phyloP scores from a whole-genome alignment of 2,888 invertebrate species.

The Meiosimyza decipiens region DNA sequence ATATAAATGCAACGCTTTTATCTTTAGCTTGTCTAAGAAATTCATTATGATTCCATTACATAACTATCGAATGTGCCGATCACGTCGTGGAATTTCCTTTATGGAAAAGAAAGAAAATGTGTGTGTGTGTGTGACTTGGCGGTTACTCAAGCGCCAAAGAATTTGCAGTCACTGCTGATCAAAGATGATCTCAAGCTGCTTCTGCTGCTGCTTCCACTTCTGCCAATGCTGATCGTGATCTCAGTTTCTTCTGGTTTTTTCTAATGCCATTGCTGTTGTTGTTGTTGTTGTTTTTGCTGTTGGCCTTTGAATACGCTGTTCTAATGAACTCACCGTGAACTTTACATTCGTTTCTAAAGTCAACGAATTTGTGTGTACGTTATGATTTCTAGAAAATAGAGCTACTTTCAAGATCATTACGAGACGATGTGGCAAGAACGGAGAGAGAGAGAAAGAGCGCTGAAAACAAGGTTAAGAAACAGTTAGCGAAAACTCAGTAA shows the following conservation, averaged over 20 bases:
- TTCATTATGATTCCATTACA: no score
- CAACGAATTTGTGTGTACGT: constrained; percentile 13
- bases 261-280: background rate
- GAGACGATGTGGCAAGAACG: background rate
- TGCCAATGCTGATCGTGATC: background rate
- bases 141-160: no score
- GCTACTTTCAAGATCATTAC: background rate
- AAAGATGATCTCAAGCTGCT: background rate
- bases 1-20: no score
- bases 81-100: no score
- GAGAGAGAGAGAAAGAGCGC: background rate
- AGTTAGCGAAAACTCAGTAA: constrained; percentile 1
- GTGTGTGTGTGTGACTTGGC: no score
- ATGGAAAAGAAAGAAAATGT: no score
- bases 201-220: background rate
- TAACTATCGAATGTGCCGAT: no score
- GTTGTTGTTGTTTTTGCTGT: background rate
- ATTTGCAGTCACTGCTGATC: constrained; percentile 7
- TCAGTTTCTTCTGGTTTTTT: background rate
- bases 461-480: constrained; percentile 23
- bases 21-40: no score
- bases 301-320: constrained; percentile 18
- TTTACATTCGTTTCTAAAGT: constrained; percentile 11
- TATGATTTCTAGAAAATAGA: constrained; percentile 10
- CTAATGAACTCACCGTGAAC: constrained; percentile 36